Conservation (phyloP, 2,113 vertebrate species). For the Gambusia affinis region DNA sequence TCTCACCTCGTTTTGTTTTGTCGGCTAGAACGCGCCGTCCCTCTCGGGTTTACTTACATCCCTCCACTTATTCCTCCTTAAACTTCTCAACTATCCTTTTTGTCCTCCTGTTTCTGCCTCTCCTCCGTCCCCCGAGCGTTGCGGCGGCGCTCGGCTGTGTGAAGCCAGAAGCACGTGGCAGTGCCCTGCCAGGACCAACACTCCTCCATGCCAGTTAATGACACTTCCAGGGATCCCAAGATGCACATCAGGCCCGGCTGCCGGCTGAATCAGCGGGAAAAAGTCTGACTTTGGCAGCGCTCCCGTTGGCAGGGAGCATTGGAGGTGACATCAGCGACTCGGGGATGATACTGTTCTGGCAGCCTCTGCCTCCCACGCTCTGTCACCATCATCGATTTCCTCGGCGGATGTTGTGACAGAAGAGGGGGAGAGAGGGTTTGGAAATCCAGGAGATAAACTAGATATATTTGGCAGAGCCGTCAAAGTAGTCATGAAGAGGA, state of each 20-base stretch:
- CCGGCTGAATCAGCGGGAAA: slow-evolving; percentile 61
- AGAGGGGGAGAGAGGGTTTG: slow-evolving; percentile 4
- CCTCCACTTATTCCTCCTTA: slow-evolving; percentile 23
- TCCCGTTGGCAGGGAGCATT: slow-evolving; percentile 34
- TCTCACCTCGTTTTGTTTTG: slow-evolving; percentile 35
- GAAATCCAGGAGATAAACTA: slow-evolving; percentile 28
- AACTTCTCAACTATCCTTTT: slow-evolving; percentile 14
- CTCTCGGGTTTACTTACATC: slow-evolving; percentile 33
- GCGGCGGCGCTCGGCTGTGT: neutral
- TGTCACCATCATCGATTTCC: slow-evolving; percentile 46
- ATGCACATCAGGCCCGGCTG: slow-evolving; percentile 36
- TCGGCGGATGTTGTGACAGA: slow-evolving; percentile 6
- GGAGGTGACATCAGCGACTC: slow-evolving; percentile 59
- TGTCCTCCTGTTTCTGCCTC: neutral
- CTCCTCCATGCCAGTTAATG: slow-evolving; percentile 53
- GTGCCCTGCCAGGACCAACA: slow-evolving; percentile 21
- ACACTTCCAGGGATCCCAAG: slow-evolving; percentile 36
- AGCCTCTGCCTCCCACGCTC: slow-evolving; percentile 46
- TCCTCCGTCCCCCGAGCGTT: neutral
- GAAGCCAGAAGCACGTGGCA: slow-evolving; percentile 33
- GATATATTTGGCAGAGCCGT: slow-evolving; percentile 15
- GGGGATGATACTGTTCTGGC: slow-evolving; percentile 48
- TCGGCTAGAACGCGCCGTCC: slow-evolving; percentile 10
- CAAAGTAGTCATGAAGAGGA: slow-evolving; percentile 6
- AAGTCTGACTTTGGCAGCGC: slow-evolving; percentile 44